These are phyloP conservation scores for Haliclona indistincta DNA, from an alignment of 37 sponge, comb jelly and placozoan species.

Conservation along the genomic window DNA sequence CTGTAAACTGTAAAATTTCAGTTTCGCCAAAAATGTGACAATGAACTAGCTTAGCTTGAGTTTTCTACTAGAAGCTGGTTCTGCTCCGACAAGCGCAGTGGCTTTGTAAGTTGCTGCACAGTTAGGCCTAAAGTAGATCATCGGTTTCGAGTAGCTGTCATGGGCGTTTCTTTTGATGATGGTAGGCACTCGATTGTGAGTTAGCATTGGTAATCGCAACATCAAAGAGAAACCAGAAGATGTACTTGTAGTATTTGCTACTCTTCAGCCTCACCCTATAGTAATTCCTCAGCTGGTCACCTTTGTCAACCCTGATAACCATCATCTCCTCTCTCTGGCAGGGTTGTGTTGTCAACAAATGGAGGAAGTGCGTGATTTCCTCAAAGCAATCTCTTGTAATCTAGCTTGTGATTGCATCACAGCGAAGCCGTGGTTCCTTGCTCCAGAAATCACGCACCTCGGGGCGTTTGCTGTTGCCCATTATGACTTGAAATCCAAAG, in stretches of 20 bases:
- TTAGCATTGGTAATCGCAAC: constrained; percentile 23
- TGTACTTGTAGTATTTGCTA: constrained; percentile 36
- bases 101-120: too few species aligned
- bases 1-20: too few species aligned
- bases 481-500: constrained; percentile 1
- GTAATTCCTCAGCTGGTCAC: constrained; percentile 30
- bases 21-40: too few species aligned
- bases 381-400: background rate
- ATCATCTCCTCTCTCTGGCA: background rate
- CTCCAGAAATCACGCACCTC: background rate
- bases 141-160: too few species aligned
- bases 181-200: too few species aligned
- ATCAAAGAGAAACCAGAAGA: constrained; percentile 37
- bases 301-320: constrained; percentile 20
- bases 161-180: too few species aligned
- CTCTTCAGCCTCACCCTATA: constrained; percentile 7
- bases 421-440: background rate
- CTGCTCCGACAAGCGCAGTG: too few species aligned
- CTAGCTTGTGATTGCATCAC: background rate
- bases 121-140: too few species aligned
- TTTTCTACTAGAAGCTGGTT: too few species aligned
- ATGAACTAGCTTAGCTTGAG: too few species aligned
- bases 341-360: constrained; percentile 6
- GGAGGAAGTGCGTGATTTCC: background rate
- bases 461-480: background rate